phyloP scores from a whole-genome alignment of 2,797 vertebrate genomes.

The Lacerta viridis region DNA sequence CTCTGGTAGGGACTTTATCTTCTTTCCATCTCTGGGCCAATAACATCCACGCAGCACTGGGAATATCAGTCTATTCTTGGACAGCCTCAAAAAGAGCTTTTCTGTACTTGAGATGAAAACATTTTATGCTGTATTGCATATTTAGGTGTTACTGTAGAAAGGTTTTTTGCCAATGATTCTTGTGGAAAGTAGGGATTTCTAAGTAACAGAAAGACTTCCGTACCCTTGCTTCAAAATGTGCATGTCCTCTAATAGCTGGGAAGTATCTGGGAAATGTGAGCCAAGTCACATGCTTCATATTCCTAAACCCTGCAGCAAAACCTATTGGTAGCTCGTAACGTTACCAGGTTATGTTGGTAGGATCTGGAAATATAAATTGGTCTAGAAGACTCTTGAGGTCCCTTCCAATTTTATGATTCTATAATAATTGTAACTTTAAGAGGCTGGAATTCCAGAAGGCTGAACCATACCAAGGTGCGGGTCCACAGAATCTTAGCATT shows the following conservation, averaged over 20 bases:
- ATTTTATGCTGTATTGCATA: background rate
- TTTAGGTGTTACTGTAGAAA: background rate
- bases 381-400: background rate
- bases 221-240: rapidly evolving
- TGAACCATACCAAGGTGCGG: background rate
- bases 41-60: background rate
- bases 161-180: background rate
- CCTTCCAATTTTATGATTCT: background rate
- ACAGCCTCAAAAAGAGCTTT: background rate
- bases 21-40: background rate
- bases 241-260: background rate
- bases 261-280: background rate
- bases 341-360: background rate
- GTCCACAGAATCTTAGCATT: background rate
- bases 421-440: background rate
- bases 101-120: rapidly evolving
- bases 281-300: too few species aligned
- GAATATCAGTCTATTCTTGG: background rate
- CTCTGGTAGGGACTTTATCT: too few species aligned
- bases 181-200: rapidly evolving
- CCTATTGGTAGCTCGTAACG: background rate
- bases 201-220: background rate
- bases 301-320: background rate
- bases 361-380: background rate
- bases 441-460: background rate